These are phyloP conservation scores for Heliconius ismenius DNA, from an alignment of 2,888 invertebrate genomes.

Conservation along the genomic window DNA sequence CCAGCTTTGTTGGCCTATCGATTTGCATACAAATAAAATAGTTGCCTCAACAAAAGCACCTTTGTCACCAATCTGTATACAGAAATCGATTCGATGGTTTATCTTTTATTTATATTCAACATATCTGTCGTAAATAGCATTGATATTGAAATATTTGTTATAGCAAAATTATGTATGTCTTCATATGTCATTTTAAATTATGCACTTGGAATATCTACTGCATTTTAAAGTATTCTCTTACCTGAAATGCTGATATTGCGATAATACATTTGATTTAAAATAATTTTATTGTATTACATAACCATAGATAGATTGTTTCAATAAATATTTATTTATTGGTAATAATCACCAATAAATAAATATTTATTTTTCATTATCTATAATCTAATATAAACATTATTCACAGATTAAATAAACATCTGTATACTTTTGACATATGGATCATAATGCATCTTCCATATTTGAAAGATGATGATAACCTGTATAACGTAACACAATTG, in stretches of 20 bases:
- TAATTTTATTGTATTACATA: too few species aligned
- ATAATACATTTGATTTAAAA: too few species aligned
- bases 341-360: too few species aligned
- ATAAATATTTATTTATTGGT: too few species aligned
- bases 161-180: conserved; percentile 74
- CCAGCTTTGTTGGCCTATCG: conserved; percentile 58
- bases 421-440: background rate
- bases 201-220: too few species aligned
- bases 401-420: conserved; percentile 16
- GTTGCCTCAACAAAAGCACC: conserved; percentile 75
- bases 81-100: conserved; percentile 71
- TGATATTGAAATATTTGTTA: conserved; percentile 78
- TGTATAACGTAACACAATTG: conserved; percentile 48
- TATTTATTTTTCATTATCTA: background rate
- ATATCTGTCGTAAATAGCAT: conserved; percentile 75
- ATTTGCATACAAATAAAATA: conserved; percentile 80
- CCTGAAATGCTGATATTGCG: too few species aligned
- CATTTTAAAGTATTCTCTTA: too few species aligned
- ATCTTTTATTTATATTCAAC: conserved; percentile 79
- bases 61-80: conserved; percentile 74
- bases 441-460: conserved; percentile 6
- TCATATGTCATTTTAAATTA: background rate
- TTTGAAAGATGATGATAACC: conserved; percentile 44
- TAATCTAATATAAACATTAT: conserved; percentile 17
- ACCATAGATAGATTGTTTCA: too few species aligned